Conservation (phyloP, 2,797 vertebrate genomes). For the Australoheros facetus region DNA sequence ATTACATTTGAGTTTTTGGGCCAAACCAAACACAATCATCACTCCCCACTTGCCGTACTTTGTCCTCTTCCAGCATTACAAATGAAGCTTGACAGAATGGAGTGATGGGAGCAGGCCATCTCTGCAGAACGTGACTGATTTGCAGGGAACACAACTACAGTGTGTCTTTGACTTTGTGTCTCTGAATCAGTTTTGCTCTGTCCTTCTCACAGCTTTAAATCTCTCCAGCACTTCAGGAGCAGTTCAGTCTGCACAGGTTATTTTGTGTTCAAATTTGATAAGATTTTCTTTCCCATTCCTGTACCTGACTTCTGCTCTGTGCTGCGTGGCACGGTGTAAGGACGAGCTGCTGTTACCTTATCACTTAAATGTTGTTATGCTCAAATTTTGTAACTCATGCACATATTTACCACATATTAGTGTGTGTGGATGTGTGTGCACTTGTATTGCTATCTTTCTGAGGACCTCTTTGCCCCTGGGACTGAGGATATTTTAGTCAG, state of each 20-base stretch:
- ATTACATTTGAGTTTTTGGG: too few relatives aligned
- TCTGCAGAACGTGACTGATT: too few relatives aligned
- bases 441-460: background rate
- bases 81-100: too few relatives aligned
- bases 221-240: background rate
- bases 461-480: background rate
- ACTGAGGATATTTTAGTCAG: accelerated
- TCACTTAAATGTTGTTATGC: accelerated
- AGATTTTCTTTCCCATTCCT: background rate
- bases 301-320: background rate
- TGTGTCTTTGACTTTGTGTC: too few relatives aligned
- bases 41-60: too few relatives aligned
- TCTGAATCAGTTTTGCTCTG: background rate
- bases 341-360: background rate
- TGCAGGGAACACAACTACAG: too few relatives aligned
- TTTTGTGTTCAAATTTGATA: background rate
- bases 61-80: too few relatives aligned
- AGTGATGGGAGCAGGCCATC: too few relatives aligned
- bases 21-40: too few relatives aligned
- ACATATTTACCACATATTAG: too few relatives aligned
- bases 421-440: background rate
- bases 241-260: background rate
- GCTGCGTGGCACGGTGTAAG: background rate
- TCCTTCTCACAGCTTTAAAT: background rate
- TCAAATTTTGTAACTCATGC: background rate